Evolutionary conservation across 2,113 vertebrate genomes (phyloP).

Genomic region (Gobio gobio): DNA sequence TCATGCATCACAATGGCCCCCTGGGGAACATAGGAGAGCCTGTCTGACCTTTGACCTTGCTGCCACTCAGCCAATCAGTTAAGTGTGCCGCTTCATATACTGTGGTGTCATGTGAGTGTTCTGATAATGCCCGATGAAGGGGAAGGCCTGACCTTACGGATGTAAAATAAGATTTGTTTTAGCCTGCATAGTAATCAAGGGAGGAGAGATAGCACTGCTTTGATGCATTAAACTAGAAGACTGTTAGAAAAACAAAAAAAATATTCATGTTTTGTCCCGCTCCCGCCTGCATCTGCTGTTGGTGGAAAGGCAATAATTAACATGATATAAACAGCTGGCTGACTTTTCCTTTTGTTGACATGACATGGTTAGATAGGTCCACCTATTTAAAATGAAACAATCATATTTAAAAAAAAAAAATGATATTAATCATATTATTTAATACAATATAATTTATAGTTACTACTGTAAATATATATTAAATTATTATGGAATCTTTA

Average conservation of each 20-base stretch:
- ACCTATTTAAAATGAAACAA: too few species aligned
- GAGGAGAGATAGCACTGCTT: background rate
- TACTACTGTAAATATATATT: too few species aligned
- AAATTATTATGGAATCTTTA: too few species aligned
- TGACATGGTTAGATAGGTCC: too few species aligned
- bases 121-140: slow-evolving; percentile 4
- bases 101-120: slow-evolving; percentile 26
- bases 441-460: too few species aligned
- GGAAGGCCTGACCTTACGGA: slow-evolving; percentile 16
- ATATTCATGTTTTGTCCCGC: too few species aligned
- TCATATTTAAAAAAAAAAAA: too few species aligned
- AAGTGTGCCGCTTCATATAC: slow-evolving; percentile 49
- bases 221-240: background rate
- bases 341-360: too few species aligned
- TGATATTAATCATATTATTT: too few species aligned
- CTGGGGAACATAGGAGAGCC: slow-evolving; percentile 58
- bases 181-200: background rate
- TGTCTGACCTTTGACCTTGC: slow-evolving; percentile 66
- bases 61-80: slow-evolving; percentile 61
- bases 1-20: slow-evolving; percentile 63
- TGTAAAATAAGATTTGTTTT: slow-evolving; percentile 19
- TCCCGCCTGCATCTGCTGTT: too few species aligned
- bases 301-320: too few species aligned
- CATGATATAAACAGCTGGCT: too few species aligned
- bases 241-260: background rate